Conservation (phyloP, 2,797 vertebrate species). For the Perodicticus potto region DNA sequence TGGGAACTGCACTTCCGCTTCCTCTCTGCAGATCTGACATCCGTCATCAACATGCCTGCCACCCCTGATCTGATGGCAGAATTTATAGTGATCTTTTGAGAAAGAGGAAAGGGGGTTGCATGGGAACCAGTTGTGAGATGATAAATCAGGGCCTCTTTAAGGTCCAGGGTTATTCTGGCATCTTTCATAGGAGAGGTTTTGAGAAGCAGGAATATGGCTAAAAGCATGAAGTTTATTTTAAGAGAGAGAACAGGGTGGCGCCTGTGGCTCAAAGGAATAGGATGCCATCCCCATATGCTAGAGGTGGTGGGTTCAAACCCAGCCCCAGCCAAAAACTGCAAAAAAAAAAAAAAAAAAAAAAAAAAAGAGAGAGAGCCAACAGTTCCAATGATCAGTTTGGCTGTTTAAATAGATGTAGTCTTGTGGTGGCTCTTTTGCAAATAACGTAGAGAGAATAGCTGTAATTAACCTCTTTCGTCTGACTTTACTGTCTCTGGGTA, state of each 20-base stretch:
- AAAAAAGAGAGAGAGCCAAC: too few relatives aligned
- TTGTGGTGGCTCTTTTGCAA: conserved; percentile 71
- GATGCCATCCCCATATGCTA: too few relatives aligned
- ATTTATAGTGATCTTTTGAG: conserved; percentile 62
- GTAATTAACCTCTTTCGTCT: conserved; percentile 34
- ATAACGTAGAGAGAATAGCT: conserved; percentile 72
- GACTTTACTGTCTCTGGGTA: conserved; percentile 65
- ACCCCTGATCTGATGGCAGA: conserved; percentile 30
- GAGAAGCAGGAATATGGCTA: neutral
- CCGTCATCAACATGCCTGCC: conserved; percentile 30
- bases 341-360: too few relatives aligned
- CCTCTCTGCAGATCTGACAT: neutral
- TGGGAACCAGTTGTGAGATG: neutral
- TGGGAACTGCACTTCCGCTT: neutral
- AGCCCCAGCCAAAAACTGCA: too few relatives aligned
- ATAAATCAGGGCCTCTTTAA: conserved; percentile 40
- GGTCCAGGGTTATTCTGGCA: conserved; percentile 54
- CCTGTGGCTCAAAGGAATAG: too few relatives aligned
- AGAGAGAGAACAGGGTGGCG: neutral
- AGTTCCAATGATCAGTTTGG: conserved; percentile 84
- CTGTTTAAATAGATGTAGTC: conserved; percentile 84
- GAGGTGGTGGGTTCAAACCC: too few relatives aligned
- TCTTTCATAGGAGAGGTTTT: conserved; percentile 50
- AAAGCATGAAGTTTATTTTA: neutral
- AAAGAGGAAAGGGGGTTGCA: conserved; percentile 20